Conservation (phyloP, 2,113 vertebrate genomes). For the Haplochromis burtoni region DNA sequence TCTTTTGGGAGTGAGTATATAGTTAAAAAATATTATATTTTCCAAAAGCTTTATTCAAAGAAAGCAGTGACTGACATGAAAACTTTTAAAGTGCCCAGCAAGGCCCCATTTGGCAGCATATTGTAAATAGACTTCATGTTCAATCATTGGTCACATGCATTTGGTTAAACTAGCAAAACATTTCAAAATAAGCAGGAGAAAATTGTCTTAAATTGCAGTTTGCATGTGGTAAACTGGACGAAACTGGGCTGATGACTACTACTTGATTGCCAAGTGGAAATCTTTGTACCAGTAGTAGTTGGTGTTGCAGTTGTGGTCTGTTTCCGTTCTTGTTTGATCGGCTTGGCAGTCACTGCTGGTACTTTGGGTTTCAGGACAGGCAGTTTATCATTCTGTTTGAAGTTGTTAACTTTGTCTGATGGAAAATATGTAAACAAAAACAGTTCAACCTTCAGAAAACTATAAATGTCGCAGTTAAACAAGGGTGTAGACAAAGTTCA, state of each 20-base stretch:
- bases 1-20: background rate
- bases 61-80: background rate
- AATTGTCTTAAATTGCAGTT: background rate
- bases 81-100: background rate
- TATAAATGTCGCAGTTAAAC: background rate
- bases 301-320: conserved; percentile 20
- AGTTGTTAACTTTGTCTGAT: conserved; percentile 45
- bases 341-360: conserved; percentile 39
- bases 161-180: background rate
- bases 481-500: background rate
- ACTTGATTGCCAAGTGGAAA: background rate
- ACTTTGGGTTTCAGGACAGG: conserved; percentile 41
- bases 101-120: background rate
- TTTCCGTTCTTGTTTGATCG: conserved; percentile 47
- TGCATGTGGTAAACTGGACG: background rate
- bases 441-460: background rate
- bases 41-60: background rate
- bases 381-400: conserved; percentile 40
- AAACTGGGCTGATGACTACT: background rate
- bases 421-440: background rate
- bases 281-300: conserved; percentile 13
- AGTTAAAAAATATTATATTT: background rate
- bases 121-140: background rate
- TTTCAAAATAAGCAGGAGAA: background rate
- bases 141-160: background rate